phyloP scores from a whole-genome alignment of 2,797 vertebrate genomes.

The Tadarida brasiliensis region DNA sequence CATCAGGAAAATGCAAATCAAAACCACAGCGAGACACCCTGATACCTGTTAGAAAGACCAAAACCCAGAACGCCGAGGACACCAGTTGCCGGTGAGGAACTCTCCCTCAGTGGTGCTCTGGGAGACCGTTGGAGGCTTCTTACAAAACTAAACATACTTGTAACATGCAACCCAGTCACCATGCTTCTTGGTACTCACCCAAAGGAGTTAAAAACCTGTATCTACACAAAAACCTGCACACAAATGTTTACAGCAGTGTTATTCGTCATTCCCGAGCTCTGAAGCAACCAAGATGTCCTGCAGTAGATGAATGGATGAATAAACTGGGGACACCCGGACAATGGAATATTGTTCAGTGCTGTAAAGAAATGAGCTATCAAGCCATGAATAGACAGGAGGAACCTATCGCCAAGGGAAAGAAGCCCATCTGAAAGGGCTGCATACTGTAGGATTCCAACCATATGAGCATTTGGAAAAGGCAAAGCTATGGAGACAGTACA shows the following conservation, averaged over 20 bases:
- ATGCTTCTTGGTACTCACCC: neutral
- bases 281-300: neutral
- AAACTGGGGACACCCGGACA: no score
- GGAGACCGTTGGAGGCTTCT: neutral
- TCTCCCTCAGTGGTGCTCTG: accelerated
- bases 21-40: accelerated
- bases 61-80: neutral
- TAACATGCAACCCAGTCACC: neutral
- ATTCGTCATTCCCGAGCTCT: neutral
- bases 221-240: neutral
- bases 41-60: accelerated
- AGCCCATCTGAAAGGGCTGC: neutral
- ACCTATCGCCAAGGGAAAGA: neutral
- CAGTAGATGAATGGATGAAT: neutral
- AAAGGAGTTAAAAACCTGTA: neutral
- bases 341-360: neutral
- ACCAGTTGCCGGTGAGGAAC: neutral
- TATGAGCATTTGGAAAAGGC: neutral
- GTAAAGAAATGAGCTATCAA: neutral
- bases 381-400: neutral
- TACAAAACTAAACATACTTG: neutral
- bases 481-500: neutral
- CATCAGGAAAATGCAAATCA: no score
- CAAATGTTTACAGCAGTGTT: neutral
- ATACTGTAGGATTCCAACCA: neutral